These are phyloP conservation scores for Valencia hispanica DNA, from an alignment of 2,797 vertebrate species.

Conservation along the genomic window DNA sequence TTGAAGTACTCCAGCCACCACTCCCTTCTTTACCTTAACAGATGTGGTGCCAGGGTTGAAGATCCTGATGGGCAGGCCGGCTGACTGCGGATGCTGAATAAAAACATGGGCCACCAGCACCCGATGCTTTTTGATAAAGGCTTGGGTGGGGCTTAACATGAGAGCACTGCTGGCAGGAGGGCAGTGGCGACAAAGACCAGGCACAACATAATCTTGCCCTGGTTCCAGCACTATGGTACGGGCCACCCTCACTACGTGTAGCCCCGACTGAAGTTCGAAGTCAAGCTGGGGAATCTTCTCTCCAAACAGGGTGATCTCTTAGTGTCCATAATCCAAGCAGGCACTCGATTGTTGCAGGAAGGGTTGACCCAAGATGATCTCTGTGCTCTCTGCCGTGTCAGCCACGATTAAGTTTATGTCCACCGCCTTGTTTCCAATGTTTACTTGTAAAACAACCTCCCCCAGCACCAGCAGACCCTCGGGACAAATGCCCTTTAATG, in stretches of 20 bases:
- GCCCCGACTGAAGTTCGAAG: too few species aligned
- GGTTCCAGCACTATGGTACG: neutral
- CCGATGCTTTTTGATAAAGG: conserved; percentile 12
- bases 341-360: neutral
- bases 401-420: neutral
- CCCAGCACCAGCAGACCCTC: neutral
- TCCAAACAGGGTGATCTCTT: neutral
- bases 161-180: neutral
- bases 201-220: conserved; percentile 8
- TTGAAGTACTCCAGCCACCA: conserved; percentile 22
- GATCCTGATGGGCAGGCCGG: conserved; percentile 15
- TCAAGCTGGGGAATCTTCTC: neutral
- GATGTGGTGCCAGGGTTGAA: conserved; percentile 23
- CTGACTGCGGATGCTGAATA: neutral
- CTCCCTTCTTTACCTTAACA: conserved; percentile 23
- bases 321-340: neutral
- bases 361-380: neutral
- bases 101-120: neutral
- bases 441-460: neutral
- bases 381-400: neutral
- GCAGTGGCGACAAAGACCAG: neutral
- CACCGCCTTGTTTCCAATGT: neutral
- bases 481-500: neutral
- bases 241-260: neutral
- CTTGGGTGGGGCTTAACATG: conserved; percentile 21